Evolutionary conservation across 2,888 invertebrate species (phyloP).

Genomic region (Chloroclysta siterata): DNA sequence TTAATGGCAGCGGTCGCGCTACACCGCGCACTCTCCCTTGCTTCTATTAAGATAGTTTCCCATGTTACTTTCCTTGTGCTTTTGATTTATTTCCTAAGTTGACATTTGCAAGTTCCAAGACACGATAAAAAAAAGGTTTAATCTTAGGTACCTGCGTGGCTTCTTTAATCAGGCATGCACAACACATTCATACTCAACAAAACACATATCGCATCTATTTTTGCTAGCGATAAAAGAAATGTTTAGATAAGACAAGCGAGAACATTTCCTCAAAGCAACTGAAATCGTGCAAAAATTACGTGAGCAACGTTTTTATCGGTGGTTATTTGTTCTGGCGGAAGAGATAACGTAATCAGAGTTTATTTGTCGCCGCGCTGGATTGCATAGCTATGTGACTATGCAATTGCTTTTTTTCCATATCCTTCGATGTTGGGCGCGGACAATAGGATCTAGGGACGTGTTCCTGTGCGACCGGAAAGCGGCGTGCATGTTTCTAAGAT

Average conservation of each 20-base stretch:
- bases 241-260: conserved; percentile 60
- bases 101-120: conserved; percentile 18
- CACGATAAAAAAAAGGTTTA: conserved; percentile 36
- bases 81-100: conserved; percentile 21
- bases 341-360: conserved; percentile 54
- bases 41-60: conserved; percentile 28
- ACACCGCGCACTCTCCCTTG: conserved; percentile 36
- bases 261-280: conserved; percentile 76
- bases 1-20: conserved; percentile 42
- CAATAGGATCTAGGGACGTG: conserved; percentile 61
- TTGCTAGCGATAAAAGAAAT: conserved; percentile 58
- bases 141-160: conserved; percentile 5
- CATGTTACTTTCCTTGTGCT: conserved; percentile 20
- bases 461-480: conserved; percentile 78
- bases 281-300: conserved; percentile 49
- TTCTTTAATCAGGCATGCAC: conserved; percentile 2
- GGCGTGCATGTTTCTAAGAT: conserved; percentile 65
- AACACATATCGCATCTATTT: conserved; percentile 56
- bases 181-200: conserved; percentile 31
- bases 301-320: conserved; percentile 50
- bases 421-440: conserved; percentile 51
- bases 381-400: conserved; percentile 36
- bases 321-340: conserved; percentile 55
- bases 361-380: conserved; percentile 41
- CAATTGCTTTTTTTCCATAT: conserved; percentile 50